Evolutionary conservation across 2,113 vertebrate species (phyloP).

Genomic region (Acrocephalus kingi): DNA sequence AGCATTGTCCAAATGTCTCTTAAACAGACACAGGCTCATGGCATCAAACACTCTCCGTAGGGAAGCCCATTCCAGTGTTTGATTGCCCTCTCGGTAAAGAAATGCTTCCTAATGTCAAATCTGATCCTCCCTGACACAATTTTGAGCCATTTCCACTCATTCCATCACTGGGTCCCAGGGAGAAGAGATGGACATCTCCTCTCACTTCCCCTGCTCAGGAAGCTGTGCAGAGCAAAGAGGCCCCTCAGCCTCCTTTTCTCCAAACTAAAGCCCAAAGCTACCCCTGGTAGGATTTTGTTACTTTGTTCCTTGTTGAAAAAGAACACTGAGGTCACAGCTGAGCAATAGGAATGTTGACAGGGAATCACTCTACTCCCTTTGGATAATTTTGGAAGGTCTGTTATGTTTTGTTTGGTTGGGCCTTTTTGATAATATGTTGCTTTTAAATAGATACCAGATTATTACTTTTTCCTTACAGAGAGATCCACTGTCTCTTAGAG

Average conservation of each 20-base stretch:
- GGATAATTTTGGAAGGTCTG: neutral
- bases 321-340: neutral
- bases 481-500: neutral
- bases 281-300: neutral
- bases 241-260: neutral
- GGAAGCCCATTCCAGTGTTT: neutral
- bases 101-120: neutral
- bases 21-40: accelerated
- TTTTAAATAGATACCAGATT: neutral
- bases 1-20: neutral
- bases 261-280: neutral
- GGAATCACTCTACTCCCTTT: neutral
- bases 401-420: neutral
- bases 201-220: neutral
- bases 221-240: neutral
- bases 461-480: neutral
- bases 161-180: neutral
- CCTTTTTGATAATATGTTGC: neutral
- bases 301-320: neutral
- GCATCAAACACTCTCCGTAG: neutral
- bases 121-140: accelerated
- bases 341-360: neutral
- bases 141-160: accelerated
- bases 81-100: neutral
- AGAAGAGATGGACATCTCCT: neutral